Conservation (phyloP, 2,113 vertebrate genomes). For the Puntigrus tetrazona region DNA sequence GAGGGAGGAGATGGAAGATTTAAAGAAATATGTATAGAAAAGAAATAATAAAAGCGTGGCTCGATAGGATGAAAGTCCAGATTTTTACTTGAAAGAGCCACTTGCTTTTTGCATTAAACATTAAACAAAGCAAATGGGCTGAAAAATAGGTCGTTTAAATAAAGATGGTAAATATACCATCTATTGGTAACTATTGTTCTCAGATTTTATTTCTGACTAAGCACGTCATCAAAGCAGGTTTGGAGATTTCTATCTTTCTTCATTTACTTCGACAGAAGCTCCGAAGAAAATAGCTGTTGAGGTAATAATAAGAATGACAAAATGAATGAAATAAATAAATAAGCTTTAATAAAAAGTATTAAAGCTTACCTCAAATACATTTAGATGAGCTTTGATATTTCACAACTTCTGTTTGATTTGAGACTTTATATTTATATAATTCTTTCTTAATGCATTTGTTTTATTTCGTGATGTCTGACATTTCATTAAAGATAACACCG, state of each 20-base stretch:
- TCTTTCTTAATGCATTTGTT: neutral
- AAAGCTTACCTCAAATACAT: neutral
- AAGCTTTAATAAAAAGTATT: no score
- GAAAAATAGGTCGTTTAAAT: neutral
- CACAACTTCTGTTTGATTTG: neutral
- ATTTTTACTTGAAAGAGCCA: neutral
- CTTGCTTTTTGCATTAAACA: neutral
- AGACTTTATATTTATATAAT: neutral
- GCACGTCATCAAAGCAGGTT: neutral
- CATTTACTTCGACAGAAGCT: no score
- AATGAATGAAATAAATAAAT: no score
- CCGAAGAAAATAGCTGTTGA: no score
- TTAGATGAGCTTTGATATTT: neutral
- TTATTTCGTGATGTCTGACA: neutral
- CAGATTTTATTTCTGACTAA: neutral
- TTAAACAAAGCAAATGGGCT: no score
- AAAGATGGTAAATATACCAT: neutral
- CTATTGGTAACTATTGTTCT: no score
- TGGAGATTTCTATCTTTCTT: no score
- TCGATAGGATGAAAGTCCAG: neutral
- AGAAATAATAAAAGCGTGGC: neutral
- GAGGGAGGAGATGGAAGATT: neutral
- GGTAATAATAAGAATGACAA: no score
- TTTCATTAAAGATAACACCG: constrained; percentile 24
- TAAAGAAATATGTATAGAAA: neutral